Evolutionary conservation across 1,140 invertebrate species (phyloP), one percentile per base, ranked within the genome.

Genomic region (Lanistes nyassanus): DNA sequence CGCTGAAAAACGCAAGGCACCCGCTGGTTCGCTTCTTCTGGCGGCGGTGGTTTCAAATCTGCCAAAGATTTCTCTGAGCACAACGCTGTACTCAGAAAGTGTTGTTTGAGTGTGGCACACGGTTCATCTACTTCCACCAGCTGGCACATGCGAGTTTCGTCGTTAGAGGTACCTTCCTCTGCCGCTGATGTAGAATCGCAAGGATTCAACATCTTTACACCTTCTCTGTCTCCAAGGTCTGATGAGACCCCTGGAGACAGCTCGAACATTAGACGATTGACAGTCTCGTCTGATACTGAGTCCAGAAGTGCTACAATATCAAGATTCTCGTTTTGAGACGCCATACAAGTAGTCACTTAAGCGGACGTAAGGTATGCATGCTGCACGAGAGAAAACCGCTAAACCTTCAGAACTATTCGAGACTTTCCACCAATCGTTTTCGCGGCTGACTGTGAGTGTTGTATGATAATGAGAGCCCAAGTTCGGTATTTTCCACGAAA

Each of bases 241-340:
- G 36, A 42, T 34, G 65, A 42, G 21, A 42, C 37, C 21, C 36
- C 23, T 4, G 65, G 36, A 42, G 29, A 36, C 65, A 42, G 34
- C 39, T 67, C 65, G 3, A 5, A 42, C 29, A 67, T 39, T 21
- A 67, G 65, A 11, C 37, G 65, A 39, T 16, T 67, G 19, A 67
- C 36, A 39, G 65, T 67, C 9, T 67, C 65, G 65, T 67, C 65
- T 67, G 65, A 34, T n/a, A 42, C 65, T 42, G 37, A 36, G 26
- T 67, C 65, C 2, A 67, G 65, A 3, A 67, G 16, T 7, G 65
- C 65, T 39, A 9, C 37, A 7, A 67, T 23, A 37, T 67, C 65
- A 9, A 47, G 65, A 67, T 37, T 67, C 65, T 67, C 65, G 36
- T 16, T 37, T 0, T 26, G 0, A 11, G 31, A 19, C 65, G 65